Evolutionary conservation across 1,140 invertebrate species (phyloP), one percentile per base, ranked within the genome.

Genomic region (Drosophila cardini): DNA sequence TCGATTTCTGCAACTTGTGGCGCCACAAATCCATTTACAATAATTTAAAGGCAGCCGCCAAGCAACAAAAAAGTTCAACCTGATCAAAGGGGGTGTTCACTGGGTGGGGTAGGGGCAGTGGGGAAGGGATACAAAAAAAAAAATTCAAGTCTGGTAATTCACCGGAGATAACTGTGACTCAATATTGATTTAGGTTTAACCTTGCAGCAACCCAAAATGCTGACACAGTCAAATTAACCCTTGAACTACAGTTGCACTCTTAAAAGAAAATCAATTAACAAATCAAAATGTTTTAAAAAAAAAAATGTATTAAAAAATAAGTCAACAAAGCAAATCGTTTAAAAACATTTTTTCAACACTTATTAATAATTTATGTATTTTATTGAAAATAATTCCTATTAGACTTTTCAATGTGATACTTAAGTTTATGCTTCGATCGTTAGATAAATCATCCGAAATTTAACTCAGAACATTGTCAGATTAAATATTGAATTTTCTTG

Each of bases 11-110:
- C 58, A 56, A 68, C 78, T 84, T 72, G 76, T 86, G 83, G 83
- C 83, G 83, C 83, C 83, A 86, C 83, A 72, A 67, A 55, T 64
- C 83, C 83, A 87, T 87, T 86, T 79, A 65, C 83, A 72, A 78
- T 78, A 87, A 81, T 86, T 86, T 86, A 86, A 85, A 85, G 81
- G 60, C 62, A 72, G 52, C 71, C 34, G 68, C 45, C 50, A 63
- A 53, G 48, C 46, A 55, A 9, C 52, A 38, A 13, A 26, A 26
- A 15, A 38, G 32, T 38, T 53, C 46, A 30, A 16, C 46, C 46
- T 5, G n/a, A 40, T 1, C 36, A 2, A 15, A 9, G 7, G 2
- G 7, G 18, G 3, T 30, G 8, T 5, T 7, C 13, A 16, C 7
- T n/a, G 11, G 30, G 7, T 0, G 5, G 13, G 15, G 52, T 2